Percentiles rank a stretch among this genome's conserved stretches.
phyloP scores from a whole-genome alignment of 2,888 invertebrate genomes.

The Hydroisotoma schaefferi region DNA sequence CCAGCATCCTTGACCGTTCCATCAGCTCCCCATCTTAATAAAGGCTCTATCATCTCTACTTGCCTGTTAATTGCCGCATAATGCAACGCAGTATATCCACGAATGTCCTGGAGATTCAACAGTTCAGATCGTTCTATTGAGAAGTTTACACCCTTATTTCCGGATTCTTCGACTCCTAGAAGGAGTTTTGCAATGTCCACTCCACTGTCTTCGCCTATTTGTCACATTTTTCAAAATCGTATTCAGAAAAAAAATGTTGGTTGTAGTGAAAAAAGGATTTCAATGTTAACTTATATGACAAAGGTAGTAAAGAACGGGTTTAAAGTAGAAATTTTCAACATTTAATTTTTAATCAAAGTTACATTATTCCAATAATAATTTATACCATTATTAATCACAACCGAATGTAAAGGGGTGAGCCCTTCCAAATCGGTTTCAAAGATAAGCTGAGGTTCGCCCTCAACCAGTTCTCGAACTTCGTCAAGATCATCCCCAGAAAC shows the following conservation, averaged over 20 bases:
- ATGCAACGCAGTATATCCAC: constrained; percentile 16
- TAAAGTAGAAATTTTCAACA: neutral
- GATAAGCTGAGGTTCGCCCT: constrained; percentile 13
- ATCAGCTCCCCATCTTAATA: constrained; percentile 19
- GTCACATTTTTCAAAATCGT: neutral
- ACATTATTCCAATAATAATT: too few species aligned
- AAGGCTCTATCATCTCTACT: constrained; percentile 17
- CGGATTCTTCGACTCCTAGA: constrained; percentile 17
- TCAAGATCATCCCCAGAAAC: constrained; percentile 24
- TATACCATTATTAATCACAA: constrained; percentile 12
- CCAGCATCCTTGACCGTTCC: constrained; percentile 8
- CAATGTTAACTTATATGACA: too few species aligned
- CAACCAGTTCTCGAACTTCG: constrained; percentile 18
- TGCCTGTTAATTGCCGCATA: constrained; percentile 19
- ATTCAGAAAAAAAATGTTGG: neutral
- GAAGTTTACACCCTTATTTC: constrained; percentile 7
- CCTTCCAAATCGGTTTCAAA: constrained; percentile 19
- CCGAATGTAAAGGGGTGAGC: constrained; percentile 18
- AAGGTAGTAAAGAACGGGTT: neutral
- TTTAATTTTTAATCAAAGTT: neutral
- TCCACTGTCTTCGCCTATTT: constrained; percentile 14
- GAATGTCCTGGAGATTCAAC: constrained; percentile 13
- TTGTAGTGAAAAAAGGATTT: too few species aligned
- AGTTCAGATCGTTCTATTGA: constrained; percentile 18
- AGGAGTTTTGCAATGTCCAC: constrained; percentile 16